Base-by-base conservation (phyloP, 2,797 vertebrate species). In the Tolypeutes matacus region DNA sequence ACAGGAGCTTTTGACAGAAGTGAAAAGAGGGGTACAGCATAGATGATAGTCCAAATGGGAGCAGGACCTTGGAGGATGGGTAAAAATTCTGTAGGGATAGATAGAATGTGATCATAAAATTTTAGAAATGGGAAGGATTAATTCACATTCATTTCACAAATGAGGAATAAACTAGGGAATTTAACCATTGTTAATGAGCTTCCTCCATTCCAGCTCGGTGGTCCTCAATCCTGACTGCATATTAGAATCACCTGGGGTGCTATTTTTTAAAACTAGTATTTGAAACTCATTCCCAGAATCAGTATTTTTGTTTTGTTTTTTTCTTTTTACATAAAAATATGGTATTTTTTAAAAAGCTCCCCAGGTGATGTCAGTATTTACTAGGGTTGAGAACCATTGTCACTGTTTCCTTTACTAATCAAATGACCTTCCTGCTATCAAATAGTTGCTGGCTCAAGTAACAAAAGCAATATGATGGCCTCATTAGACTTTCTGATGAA, bases 401-500 rank as follows among this genome's bases (percentile, higher is more conserved):
- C 83, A 70, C 70, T 78, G 12, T 92, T 89, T 83, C 60, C n/a
- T 86, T 82, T 86, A 86, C n/a, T 95, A 88, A 93, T 89, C 53
- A 83, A 95, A 78, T 92, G 4, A 73, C 42, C 25, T 89, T n/a
- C 58, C 75, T 82, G 49, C 29, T 77, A 64, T 78, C 78, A 89
- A 39, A 51, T 46, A 89, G 53, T 84, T 82, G 17, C 53, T 70
- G 65, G 58, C 83, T 94, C 51, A 93, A 94, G 76, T 93, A 96
- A 95, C 31, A 89, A 46, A 93, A 87, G 82, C 60, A 91, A 81
- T 89, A 88, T 86, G 70, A 42, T 25, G 81, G 49, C 65, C 64
- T 78, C 60, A 77, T 82, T 89, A 92, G 86, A 92, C 49, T 13
- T 87, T 89, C 67, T 95, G 65, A 90, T 92, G 53, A 94, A 89